phyloP scores from a whole-genome alignment of 2,797 vertebrate genomes.

The Molossus alvarezi region DNA sequence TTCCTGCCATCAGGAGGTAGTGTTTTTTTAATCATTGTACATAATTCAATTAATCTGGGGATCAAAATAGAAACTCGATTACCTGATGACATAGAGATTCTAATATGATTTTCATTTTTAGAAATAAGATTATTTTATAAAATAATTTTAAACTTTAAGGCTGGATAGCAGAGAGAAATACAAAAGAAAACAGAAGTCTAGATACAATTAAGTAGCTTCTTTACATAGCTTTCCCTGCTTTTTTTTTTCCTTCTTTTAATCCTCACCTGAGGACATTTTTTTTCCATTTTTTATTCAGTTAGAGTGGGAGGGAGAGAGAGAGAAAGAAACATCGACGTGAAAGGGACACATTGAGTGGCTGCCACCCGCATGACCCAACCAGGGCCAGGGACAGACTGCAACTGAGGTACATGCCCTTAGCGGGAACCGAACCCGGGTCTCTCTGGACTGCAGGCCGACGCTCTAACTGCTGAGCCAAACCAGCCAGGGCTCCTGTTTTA shows the following conservation, averaged over 20 bases:
- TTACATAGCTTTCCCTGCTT: not conserved
- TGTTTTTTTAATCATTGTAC: not conserved
- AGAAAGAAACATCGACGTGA: too few species aligned
- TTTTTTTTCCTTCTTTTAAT: too few species aligned
- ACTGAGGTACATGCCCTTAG: too few species aligned
- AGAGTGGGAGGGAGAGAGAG: too few species aligned
- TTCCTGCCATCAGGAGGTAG: conserved; percentile 50
- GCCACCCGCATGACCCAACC: too few species aligned
- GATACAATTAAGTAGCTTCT: conserved; percentile 29
- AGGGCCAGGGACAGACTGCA: too few species aligned
- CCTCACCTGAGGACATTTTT: too few species aligned
- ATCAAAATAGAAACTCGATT: conserved; percentile 29
- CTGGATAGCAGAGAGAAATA: not conserved
- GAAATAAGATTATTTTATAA: conserved; percentile 61
- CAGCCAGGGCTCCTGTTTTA: not conserved
- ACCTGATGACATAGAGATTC: not conserved
- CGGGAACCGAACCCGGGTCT: too few species aligned
- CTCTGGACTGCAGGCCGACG: too few species aligned
- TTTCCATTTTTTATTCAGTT: too few species aligned
- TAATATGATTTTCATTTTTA: conserved; percentile 54
- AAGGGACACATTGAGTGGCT: too few species aligned
- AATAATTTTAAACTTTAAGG: conserved; percentile 43
- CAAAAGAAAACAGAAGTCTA: conserved; percentile 43
- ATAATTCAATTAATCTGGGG: not conserved
- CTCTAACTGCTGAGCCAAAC: too few species aligned